Conservation (phyloP, 2,113 vertebrate species). For the Andinoacara biseriatus region DNA sequence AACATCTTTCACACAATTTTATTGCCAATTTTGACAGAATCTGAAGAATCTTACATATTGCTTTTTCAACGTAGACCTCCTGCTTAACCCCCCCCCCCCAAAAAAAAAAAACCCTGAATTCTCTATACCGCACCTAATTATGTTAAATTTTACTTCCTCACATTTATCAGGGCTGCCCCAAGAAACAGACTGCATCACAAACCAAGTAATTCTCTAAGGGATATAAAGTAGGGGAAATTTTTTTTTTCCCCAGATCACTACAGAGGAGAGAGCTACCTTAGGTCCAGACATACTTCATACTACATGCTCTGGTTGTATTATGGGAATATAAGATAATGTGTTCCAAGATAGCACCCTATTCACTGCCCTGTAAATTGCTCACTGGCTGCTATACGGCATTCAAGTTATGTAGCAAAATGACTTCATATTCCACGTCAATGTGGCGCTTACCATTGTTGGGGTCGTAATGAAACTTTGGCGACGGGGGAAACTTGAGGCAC, state of each 20-base stretch:
- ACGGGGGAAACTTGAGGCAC: background rate
- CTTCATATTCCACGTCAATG: background rate
- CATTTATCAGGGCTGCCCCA: background rate
- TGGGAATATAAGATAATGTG: background rate
- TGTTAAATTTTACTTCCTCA: background rate
- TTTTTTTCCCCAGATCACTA: no score
- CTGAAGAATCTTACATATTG: background rate
- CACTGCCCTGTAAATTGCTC: background rate
- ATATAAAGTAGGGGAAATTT: background rate
- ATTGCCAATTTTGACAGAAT: background rate
- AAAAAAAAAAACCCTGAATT: no score
- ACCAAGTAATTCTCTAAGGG: background rate
- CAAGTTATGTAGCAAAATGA: background rate
- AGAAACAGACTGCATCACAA: background rate
- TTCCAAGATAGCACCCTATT: background rate
- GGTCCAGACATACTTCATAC: background rate
- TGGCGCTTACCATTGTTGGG: background rate
- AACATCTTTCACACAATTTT: background rate
- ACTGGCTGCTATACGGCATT: background rate
- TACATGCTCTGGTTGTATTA: background rate
- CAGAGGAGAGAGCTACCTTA: no score
- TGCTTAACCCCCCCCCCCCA: background rate
- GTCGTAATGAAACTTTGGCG: background rate
- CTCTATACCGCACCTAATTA: background rate
- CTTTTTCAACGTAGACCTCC: background rate